These are phyloP conservation scores for Macaria notata DNA, from an alignment of 2,888 invertebrate species.

Conservation along the genomic window DNA sequence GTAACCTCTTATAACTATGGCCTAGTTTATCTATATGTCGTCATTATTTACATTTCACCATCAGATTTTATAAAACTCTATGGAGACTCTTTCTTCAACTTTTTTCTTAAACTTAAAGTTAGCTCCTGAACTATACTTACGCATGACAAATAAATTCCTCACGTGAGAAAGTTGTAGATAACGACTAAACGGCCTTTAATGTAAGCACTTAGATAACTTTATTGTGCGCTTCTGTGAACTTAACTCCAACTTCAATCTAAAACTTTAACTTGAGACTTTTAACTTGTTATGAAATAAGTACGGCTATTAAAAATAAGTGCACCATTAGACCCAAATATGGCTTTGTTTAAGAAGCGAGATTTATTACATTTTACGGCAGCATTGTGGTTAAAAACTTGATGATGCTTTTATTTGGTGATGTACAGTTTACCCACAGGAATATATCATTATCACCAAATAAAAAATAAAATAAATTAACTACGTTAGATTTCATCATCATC, in stretches of 20 bases:
- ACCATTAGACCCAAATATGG: slow-evolving; percentile 22
- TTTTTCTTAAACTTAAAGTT: not conserved
- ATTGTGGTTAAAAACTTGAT: slow-evolving; percentile 1
- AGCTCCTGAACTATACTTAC: slow-evolving; percentile 20
- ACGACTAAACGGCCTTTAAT: slow-evolving; percentile 55
- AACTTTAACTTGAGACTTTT: slow-evolving; percentile 13
- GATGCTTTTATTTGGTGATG: not conserved
- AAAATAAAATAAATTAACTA: too few species aligned
- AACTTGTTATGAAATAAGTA: slow-evolving; percentile 31
- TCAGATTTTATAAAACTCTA: not conserved
- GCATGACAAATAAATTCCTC: slow-evolving; percentile 62
- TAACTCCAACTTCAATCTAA: slow-evolving; percentile 18
- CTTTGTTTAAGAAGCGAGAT: slow-evolving; percentile 20
- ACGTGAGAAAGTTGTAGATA: slow-evolving; percentile 68
- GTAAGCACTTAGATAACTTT: slow-evolving; percentile 49
- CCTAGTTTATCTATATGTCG: too few species aligned
- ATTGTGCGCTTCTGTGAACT: slow-evolving; percentile 53
- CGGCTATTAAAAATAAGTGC: slow-evolving; percentile 25
- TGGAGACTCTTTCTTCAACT: not conserved
- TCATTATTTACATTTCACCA: not conserved
- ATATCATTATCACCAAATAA: too few species aligned
- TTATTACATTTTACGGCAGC: slow-evolving; percentile 14
- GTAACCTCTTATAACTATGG: too few species aligned
- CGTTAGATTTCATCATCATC: too few species aligned
- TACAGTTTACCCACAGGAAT: too few species aligned